Percentiles rank a stretch among this genome's conserved stretches.
phyloP scores from a whole-genome alignment of 2,888 invertebrate genomes.

The Agrochola lota region DNA sequence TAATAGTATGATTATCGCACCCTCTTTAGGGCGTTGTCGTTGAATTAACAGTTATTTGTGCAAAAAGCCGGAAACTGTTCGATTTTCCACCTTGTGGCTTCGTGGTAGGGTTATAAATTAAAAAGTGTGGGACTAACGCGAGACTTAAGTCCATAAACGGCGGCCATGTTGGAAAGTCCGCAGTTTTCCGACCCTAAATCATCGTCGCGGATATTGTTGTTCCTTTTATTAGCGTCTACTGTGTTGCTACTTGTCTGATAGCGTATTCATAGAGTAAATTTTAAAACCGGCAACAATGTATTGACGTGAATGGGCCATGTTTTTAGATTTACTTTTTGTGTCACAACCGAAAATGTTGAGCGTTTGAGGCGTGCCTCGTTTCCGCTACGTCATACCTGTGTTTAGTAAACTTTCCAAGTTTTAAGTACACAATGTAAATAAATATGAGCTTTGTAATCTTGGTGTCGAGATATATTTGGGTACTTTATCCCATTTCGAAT shows the following conservation, averaged over 20 bases:
- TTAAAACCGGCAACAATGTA: slow-evolving; percentile 56
- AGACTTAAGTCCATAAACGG: slow-evolving; percentile 67
- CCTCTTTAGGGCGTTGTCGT: slow-evolving; percentile 71
- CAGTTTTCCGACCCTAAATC: slow-evolving; percentile 77
- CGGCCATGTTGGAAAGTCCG: slow-evolving; percentile 72
- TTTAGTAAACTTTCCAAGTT: slow-evolving; percentile 59
- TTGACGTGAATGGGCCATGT: slow-evolving; percentile 1
- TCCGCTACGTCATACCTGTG: slow-evolving; percentile 50
- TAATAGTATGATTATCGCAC: slow-evolving; percentile 70
- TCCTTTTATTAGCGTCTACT: slow-evolving; percentile 75
- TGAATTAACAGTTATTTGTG: slow-evolving; percentile 68
- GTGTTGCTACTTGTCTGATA: slow-evolving; percentile 71
- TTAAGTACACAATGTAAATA: slow-evolving; percentile 52
- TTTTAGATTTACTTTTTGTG: slow-evolving; percentile 54
- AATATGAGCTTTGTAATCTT: slow-evolving; percentile 49
- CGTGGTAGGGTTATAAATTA: slow-evolving; percentile 59
- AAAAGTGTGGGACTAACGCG: slow-evolving; percentile 38
- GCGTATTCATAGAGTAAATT: slow-evolving; percentile 62
- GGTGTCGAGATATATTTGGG: slow-evolving; percentile 14
- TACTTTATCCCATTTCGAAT: slow-evolving; percentile 11
- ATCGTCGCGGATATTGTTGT: slow-evolving; percentile 73
- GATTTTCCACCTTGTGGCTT: slow-evolving; percentile 61
- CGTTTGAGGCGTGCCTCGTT: slow-evolving; percentile 57
- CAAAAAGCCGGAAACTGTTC: slow-evolving; percentile 49
- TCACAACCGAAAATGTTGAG: slow-evolving; percentile 51